phyloP scores from a whole-genome alignment of 2,113 vertebrate genomes.

The Anas platyrhynchos region DNA sequence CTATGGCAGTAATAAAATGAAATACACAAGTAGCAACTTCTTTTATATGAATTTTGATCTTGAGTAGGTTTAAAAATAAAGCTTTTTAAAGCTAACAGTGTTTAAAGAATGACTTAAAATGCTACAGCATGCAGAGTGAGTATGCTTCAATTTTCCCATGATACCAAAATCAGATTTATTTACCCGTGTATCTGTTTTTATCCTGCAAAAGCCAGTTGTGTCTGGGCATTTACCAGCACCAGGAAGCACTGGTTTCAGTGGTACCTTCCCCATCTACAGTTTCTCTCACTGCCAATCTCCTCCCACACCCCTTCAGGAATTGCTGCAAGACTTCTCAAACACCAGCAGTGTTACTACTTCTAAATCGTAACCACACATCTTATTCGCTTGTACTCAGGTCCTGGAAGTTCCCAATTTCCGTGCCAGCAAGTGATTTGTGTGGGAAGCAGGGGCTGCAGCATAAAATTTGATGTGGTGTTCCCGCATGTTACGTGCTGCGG shows the following conservation, averaged over 20 bases:
- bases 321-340: background rate
- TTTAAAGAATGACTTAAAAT: background rate
- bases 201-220: background rate
- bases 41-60: background rate
- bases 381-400: background rate
- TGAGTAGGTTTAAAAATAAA: background rate
- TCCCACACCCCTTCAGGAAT: background rate
- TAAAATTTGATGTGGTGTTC: background rate
- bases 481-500: fast-evolving
- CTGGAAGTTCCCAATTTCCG: background rate
- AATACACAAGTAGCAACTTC: background rate
- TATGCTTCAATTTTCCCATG: background rate
- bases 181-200: background rate
- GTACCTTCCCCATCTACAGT: background rate
- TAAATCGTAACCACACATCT: background rate
- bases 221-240: background rate
- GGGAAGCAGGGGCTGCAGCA: background rate
- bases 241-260: background rate
- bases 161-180: background rate
- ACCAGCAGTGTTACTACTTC: background rate
- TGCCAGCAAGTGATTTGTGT: background rate
- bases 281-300: background rate
- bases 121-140: background rate
- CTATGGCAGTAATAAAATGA: background rate
- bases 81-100: background rate